Evolutionary conservation across 2,113 vertebrate species (phyloP), one percentile per base, ranked within the genome.

Genomic region (Colossoma macropomum): DNA sequence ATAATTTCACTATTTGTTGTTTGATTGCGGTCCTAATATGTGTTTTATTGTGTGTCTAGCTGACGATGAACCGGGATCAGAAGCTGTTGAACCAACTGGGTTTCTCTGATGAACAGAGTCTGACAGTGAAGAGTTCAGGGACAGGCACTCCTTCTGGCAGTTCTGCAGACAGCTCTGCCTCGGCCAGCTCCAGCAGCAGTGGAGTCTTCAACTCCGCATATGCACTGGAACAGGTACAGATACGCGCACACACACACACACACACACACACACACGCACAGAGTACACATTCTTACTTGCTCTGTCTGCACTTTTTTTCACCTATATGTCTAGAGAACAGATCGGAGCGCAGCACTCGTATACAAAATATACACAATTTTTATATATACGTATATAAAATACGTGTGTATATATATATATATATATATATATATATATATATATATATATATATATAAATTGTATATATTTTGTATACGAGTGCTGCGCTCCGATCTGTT

Each of bases 41-140:
- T 41, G 30, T 87, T 54, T 70, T 70, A 13, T 38, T 28, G 0
- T 81, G 41, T 52, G 70, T 84, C 54, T 9, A 99, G 98, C 89
- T 99, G 90, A 99, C 97, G 0, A 97, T 98, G 93, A 99, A 98
- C 91, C 96, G 97, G 90, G 98, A 99, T 92, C 98, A 99, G 92
- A 99, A 99, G 90, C 94, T 99, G 12, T 96, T 99, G 73, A 97
- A 98, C 89, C 98, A 99, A 65, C 92, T 99, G 85, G 97, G 97
- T 32, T 99, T 99, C 90, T 97, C 93, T 19, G 98, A 99, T 81
- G 97, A 99, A 34, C 98, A 99, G 90, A 91, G 93, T 54, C 95
- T 99, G 48, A 99, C 98, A 0, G 97, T 99, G 54, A 99, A 99
- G 93, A 98, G 96, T 1, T 97, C 96, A 0, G 97, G 97, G 85